Evolutionary conservation across 1,140 invertebrate genomes (phyloP).

Genomic region (Ooceraea biroi): DNA sequence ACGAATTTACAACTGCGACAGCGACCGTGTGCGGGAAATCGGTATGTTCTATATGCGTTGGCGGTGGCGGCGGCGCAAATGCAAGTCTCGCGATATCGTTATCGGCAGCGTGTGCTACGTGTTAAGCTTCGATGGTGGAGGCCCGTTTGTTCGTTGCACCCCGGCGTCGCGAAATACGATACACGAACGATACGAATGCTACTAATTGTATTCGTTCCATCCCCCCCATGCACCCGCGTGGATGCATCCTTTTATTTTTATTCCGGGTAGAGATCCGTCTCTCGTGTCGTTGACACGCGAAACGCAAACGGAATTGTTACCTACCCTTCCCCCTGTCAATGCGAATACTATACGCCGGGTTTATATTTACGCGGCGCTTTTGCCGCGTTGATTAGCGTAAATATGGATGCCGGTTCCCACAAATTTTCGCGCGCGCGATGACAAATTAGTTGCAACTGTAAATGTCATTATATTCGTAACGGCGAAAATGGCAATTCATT

Average conservation of each 20-base stretch:
- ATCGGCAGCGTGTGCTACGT: constrained; percentile 49
- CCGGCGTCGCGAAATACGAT: constrained; percentile 25
- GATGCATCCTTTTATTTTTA: constrained; percentile 35
- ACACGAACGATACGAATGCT: constrained; percentile 1
- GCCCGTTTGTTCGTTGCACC: constrained; percentile 47
- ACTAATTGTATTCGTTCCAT: constrained; percentile 29
- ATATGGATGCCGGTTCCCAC: constrained; percentile 24
- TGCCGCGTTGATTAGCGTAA: constrained; percentile 55
- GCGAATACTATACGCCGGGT: too few relatives aligned
- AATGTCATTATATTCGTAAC: constrained; percentile 51
- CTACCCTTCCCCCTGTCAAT: background rate
- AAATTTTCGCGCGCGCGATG: constrained; percentile 31
- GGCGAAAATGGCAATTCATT: constrained; percentile 41
- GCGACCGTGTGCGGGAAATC: constrained; percentile 74
- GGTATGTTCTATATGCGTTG: constrained; percentile 53
- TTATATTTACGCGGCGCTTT: constrained; percentile 34
- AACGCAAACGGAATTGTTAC: background rate
- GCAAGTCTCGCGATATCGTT: constrained; percentile 66
- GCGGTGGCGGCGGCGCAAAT: constrained; percentile 29
- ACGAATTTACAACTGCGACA: constrained; percentile 82
- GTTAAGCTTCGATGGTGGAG: constrained; percentile 60
- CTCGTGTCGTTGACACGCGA: background rate
- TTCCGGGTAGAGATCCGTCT: background rate
- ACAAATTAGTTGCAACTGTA: constrained; percentile 56
- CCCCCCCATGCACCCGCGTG: background rate